Conservation (phyloP, 2,888 invertebrate genomes). For the Tineola bisselliella region DNA sequence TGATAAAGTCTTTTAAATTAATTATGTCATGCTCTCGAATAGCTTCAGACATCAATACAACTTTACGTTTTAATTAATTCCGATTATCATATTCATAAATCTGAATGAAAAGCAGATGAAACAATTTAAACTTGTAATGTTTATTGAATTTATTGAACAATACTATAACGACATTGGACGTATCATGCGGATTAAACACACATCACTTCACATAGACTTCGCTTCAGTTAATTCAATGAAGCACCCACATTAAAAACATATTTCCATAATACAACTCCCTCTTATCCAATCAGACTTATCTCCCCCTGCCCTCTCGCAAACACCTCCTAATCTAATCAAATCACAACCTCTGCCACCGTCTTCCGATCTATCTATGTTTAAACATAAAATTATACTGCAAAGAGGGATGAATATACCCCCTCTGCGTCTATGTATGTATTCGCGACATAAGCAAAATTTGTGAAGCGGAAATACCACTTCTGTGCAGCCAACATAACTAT, state of each 20-base stretch:
- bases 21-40: too few species aligned
- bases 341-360: slow-evolving; percentile 60
- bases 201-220: slow-evolving; percentile 46
- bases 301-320: slow-evolving; percentile 54
- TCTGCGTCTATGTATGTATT: slow-evolving; percentile 45
- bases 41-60: too few species aligned
- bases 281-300: slow-evolving; percentile 65
- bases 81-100: background rate
- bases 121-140: background rate
- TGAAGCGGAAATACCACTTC: slow-evolving; percentile 55
- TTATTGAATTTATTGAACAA: slow-evolving; percentile 15
- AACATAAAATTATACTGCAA: slow-evolving; percentile 66
- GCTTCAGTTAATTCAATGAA: slow-evolving; percentile 60
- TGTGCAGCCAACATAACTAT: slow-evolving; percentile 42
- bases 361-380: slow-evolving; percentile 63
- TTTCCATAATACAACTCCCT: slow-evolving; percentile 51
- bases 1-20: too few species aligned
- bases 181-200: slow-evolving; percentile 46
- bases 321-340: slow-evolving; percentile 69
- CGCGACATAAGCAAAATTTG: slow-evolving; percentile 64
- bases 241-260: slow-evolving; percentile 66
- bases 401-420: slow-evolving; percentile 61
- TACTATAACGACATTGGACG: slow-evolving; percentile 23
- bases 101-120: background rate
- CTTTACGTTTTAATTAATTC: too few species aligned